A percentile compares a stretch with the other conserved stretches of the same genome.
Evolutionary conservation across 2,888 invertebrate species (phyloP).

Genomic region (Ophion costatus): DNA sequence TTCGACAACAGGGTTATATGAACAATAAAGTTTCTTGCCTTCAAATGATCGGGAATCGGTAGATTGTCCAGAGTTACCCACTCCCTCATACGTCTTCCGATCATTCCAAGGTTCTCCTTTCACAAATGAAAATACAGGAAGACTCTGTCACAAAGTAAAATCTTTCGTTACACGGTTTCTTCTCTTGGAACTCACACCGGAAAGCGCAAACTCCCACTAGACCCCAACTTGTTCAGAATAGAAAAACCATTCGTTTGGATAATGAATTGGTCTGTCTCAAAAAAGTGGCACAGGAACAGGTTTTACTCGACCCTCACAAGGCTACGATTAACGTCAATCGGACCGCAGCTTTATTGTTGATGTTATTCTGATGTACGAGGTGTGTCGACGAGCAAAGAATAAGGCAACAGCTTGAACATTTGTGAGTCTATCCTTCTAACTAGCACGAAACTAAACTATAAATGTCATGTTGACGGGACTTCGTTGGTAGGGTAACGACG

Average conservation of each 20-base stretch:
- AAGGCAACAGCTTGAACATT: background rate
- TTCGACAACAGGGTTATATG: too few relatives aligned
- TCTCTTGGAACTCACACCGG: background rate
- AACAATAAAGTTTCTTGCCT: too few relatives aligned
- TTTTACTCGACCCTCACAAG: background rate
- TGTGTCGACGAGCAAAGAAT: slow-evolving; percentile 1
- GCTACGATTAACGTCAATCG: background rate
- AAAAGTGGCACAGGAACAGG: background rate
- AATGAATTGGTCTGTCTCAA: background rate
- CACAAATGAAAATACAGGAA: too few relatives aligned
- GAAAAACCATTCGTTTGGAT: background rate
- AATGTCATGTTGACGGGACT: slow-evolving; percentile 49
- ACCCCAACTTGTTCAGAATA: background rate
- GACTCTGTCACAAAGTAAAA: background rate
- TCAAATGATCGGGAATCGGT: too few relatives aligned
- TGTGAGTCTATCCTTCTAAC: slow-evolving; percentile 36
- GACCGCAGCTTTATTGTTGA: background rate
- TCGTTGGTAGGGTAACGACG: slow-evolving; percentile 38
- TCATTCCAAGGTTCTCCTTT: too few relatives aligned
- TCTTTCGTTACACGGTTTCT: background rate
- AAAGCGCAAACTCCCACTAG: background rate
- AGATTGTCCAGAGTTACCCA: too few relatives aligned
- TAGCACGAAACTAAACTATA: slow-evolving; percentile 60
- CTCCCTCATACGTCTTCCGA: too few relatives aligned
- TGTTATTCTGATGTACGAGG: background rate